Evolutionary conservation across 2,888 invertebrate genomes (phyloP).

Genomic region (Drosophila mulleri): DNA sequence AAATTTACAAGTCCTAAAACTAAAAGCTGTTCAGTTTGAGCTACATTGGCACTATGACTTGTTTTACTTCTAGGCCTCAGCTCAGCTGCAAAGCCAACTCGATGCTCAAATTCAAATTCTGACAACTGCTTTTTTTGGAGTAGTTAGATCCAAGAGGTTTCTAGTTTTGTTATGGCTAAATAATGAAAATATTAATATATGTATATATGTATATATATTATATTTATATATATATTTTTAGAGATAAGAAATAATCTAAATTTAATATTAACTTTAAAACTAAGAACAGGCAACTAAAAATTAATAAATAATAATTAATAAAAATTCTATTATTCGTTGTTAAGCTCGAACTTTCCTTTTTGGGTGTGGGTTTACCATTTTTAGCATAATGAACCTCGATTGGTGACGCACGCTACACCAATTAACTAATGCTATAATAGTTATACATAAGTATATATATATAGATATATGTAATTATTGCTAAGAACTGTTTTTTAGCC

Average conservation of each 20-base stretch:
- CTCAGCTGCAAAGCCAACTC: background rate
- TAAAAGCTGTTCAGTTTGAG: background rate
- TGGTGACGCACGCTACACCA: background rate
- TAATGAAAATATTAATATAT: too few species aligned
- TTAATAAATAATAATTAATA: too few species aligned
- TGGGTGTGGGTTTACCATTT: background rate
- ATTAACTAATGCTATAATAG: background rate
- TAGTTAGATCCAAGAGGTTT: too few species aligned
- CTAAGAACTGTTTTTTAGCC: conserved; percentile 1
- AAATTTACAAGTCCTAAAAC: background rate
- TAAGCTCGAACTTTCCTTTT: background rate
- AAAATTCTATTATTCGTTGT: too few species aligned
- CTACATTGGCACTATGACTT: background rate
- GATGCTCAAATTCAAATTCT: background rate
- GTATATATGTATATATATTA: too few species aligned
- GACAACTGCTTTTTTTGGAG: too few species aligned
- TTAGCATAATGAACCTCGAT: background rate
- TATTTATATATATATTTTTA: too few species aligned
- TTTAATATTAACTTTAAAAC: too few species aligned
- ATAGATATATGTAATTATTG: conserved; percentile 1
- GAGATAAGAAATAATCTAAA: too few species aligned
- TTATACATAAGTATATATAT: background rate
- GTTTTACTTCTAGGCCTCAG: background rate
- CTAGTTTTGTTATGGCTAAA: too few species aligned
- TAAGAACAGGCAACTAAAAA: too few species aligned